Evolutionary conservation across 2,113 vertebrate genomes (phyloP).

Genomic region (Sinocyclocheilus grahami): DNA sequence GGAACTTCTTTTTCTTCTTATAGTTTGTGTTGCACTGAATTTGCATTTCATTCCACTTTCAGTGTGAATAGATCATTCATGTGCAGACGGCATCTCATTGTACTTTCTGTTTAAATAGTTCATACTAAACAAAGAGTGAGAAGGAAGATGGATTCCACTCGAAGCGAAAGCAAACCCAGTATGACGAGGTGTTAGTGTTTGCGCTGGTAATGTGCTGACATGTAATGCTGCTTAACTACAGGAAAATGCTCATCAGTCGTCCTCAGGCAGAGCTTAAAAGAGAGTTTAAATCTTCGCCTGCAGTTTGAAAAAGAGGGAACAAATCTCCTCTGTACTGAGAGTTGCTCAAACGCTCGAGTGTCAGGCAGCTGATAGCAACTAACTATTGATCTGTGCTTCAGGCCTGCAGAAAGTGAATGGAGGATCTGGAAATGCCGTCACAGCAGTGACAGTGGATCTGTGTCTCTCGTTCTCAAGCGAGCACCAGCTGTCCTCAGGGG

Average conservation of each 20-base stretch:
- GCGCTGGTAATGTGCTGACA: neutral
- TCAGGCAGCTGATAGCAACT: neutral
- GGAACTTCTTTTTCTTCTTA: neutral
- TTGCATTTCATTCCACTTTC: neutral
- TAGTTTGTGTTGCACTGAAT: neutral
- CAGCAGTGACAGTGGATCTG: neutral
- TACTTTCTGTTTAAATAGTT: neutral
- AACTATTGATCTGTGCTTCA: neutral
- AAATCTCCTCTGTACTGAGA: neutral
- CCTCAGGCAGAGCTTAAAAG: neutral
- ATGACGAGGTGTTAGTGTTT: neutral
- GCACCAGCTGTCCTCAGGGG: conserved; percentile 15
- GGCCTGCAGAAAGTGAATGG: neutral
- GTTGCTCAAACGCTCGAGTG: neutral
- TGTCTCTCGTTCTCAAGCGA: neutral
- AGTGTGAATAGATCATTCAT: neutral
- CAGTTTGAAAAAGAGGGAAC: neutral
- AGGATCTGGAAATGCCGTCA: neutral
- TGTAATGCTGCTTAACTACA: neutral
- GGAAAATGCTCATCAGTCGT: neutral
- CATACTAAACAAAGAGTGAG: neutral
- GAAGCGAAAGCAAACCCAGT: neutral
- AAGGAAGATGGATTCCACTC: neutral
- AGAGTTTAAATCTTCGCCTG: neutral
- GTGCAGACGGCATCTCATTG: neutral